These are phyloP conservation scores for Penaeus vannamei DNA, from an alignment of 1,140 invertebrate genomes.

Conservation along the genomic window DNA sequence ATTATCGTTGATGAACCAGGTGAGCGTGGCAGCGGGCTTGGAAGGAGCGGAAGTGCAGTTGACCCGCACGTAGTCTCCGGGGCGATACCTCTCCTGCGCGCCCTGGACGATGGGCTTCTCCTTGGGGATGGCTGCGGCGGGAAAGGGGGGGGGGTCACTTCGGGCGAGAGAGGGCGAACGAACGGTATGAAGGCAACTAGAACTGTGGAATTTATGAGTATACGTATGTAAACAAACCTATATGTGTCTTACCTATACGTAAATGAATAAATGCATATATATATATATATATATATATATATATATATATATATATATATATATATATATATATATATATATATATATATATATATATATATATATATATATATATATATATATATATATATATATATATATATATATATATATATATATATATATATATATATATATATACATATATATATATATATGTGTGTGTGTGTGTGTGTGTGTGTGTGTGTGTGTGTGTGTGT, in stretches of 20 bases:
- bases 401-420: too few relatives aligned
- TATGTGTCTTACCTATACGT: too few relatives aligned
- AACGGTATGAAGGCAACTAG: too few relatives aligned
- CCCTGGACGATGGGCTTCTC: slow-evolving; percentile 86
- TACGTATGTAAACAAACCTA: too few relatives aligned
- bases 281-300: slow-evolving; percentile 1
- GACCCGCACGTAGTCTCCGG: slow-evolving; percentile 81
- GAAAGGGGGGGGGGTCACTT: slow-evolving; percentile 29
- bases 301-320: background rate
- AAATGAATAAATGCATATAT: background rate
- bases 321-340: too few relatives aligned
- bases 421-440: too few relatives aligned
- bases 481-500: slow-evolving; percentile 9
- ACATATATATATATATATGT: too few relatives aligned
- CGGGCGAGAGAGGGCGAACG: accelerated
- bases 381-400: too few relatives aligned
- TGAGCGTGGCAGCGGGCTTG: slow-evolving; percentile 72
- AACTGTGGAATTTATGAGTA: too few relatives aligned
- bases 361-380: too few relatives aligned
- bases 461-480: background rate
- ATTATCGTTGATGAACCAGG: slow-evolving; percentile 72
- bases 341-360: too few relatives aligned
- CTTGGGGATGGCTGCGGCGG: slow-evolving; percentile 81
- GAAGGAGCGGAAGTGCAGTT: slow-evolving; percentile 82
- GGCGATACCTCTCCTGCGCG: slow-evolving; percentile 82